These are phyloP conservation scores for Ophioderma brevispina DNA, from an alignment of 35 echinoderm and acorn worm species.

Conservation along the genomic window DNA sequence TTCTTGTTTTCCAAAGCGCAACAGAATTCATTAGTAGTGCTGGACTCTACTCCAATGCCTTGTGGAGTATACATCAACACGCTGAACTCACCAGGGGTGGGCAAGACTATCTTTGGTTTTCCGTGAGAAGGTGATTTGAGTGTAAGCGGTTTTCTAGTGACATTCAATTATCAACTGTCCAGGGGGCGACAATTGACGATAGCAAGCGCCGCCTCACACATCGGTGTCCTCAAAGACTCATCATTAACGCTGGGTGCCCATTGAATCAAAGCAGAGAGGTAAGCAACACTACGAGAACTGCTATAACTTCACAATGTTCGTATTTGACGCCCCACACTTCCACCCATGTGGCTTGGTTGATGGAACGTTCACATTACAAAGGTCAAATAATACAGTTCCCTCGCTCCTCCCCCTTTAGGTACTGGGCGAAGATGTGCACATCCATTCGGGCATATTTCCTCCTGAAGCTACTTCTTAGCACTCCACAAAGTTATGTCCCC, in stretches of 20 bases:
- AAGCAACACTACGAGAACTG: too few relatives aligned
- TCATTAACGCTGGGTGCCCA: conserved; percentile 46
- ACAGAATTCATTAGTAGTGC: conserved; percentile 73
- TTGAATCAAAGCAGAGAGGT: conserved; percentile 30
- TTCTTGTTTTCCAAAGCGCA: conserved; percentile 67
- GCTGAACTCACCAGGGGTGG: conserved; percentile 58
- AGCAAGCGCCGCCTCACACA: conserved; percentile 70
- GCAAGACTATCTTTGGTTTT: conserved; percentile 61
- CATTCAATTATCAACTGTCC: conserved; percentile 19
- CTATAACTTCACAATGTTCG: conserved; percentile 26
- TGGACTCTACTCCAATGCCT: conserved; percentile 76
- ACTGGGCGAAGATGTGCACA: neutral
- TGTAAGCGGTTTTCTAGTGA: conserved; percentile 69
- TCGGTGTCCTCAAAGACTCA: conserved; percentile 56
- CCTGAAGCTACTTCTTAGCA: conserved; percentile 44
- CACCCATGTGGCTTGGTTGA: conserved; percentile 63
- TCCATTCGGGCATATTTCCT: conserved; percentile 30
- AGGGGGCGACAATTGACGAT: conserved; percentile 72
- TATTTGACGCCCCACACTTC: conserved; percentile 51
- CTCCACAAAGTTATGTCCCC: conserved; percentile 59
- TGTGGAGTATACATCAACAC: conserved; percentile 52
- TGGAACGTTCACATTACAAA: conserved; percentile 65
- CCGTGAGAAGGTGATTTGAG: conserved; percentile 64
- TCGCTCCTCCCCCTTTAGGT: conserved; percentile 27
- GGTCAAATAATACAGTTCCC: conserved; percentile 43